Evolutionary conservation across 2,888 invertebrate species (phyloP), one percentile per base, ranked within the genome.

Genomic region (Xanthorhoe designata): DNA sequence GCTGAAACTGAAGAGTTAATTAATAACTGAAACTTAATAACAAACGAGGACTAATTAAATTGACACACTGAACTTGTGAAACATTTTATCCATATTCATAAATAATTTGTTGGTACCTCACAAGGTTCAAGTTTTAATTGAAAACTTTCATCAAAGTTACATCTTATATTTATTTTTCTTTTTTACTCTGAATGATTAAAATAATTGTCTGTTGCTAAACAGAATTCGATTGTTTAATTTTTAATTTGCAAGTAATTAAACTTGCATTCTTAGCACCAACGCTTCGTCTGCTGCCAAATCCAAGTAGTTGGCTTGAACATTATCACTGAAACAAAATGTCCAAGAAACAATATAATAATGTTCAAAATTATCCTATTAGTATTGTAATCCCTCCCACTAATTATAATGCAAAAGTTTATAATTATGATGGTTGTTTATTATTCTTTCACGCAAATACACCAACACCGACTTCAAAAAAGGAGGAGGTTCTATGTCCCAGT

Each of bases 261-360:
- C 86, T 74, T 88, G 88, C 92, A 92, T 92, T 47, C 92, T 78
- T n/a, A 92, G 75, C 0, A 92, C 92, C n/a, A 92, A 72, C 2
- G 92, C 89, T 82, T 92, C 92, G 45, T 91, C 90, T 0, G 84
- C 86, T 13, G 89, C 87, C 49, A 92, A 74, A 66, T 92, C 92
- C 72, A 92, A 74, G 60, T 80, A 84, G 64, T 82, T 84, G 0
- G 91, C 87, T 69, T 87, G 84, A 1, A 94, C 73, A 56, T 81
- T 83, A 66, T 91, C 90, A 69, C 94, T 94, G 85, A 69, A 94
- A 94, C 9, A 61, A 62, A 24, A 24, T 24, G 24, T 24, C 24
- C 24, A 24, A 24, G 24, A 24, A 24, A 24, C 24, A 24, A 24
- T 24, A 1, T 24, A 24, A n/a, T n/a, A n/a, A n/a, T n/a, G n/a